phyloP scores from a whole-genome alignment of 1,140 invertebrate species.

The Archegozetes longisetosus region DNA sequence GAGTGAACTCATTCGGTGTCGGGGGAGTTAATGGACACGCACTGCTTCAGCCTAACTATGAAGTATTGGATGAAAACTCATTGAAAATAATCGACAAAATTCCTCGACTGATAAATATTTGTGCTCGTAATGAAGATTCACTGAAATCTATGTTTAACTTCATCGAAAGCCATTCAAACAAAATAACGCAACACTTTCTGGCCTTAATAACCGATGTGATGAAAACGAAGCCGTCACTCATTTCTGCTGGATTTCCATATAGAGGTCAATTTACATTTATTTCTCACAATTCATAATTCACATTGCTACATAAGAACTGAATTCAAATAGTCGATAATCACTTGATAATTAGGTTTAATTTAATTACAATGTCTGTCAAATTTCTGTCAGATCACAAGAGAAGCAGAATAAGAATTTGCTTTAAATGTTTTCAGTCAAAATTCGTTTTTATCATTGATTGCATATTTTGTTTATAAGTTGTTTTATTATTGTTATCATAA shows the following conservation, averaged over 20 bases:
- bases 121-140: slow-evolving; percentile 22
- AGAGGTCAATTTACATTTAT: slow-evolving; percentile 3
- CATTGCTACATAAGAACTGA: too few relatives aligned
- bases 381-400: not conserved
- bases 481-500: slow-evolving; percentile 20
- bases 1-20: slow-evolving; percentile 14
- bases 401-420: not conserved
- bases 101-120: slow-evolving; percentile 3
- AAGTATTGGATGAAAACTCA: slow-evolving; percentile 31
- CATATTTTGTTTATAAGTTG: too few relatives aligned
- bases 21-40: slow-evolving; percentile 14
- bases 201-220: slow-evolving; percentile 4
- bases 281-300: not conserved
- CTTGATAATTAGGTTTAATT: not conserved
- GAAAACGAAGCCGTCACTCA: slow-evolving; percentile 5
- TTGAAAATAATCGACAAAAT: slow-evolving; percentile 15
- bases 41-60: slow-evolving; percentile 40
- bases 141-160: slow-evolving; percentile 29
- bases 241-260: slow-evolving; percentile 7
- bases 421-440: not conserved
- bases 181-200: slow-evolving; percentile 16
- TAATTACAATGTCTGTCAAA: not conserved
- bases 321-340: too few relatives aligned
- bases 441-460: not conserved
- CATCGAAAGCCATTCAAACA: slow-evolving; percentile 26